Evolutionary conservation across 2,113 vertebrate species (phyloP), one percentile per base, ranked within the genome.

Genomic region (Callithrix jacchus): DNA sequence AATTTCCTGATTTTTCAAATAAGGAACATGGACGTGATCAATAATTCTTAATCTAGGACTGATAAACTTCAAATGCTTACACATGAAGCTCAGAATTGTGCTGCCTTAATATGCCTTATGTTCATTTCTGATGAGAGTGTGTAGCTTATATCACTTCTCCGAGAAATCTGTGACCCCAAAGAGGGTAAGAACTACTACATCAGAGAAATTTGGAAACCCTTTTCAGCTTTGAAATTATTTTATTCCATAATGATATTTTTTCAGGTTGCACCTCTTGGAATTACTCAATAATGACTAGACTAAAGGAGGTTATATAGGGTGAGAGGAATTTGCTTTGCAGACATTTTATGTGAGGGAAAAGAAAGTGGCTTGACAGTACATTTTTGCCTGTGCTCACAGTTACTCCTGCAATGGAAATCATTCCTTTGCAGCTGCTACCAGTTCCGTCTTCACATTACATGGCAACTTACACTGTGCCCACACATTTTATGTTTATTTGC

Each of bases 401-500:
- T 11, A 81, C 40, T 94, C 68, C 71, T 92, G 64, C 40, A 49
- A 32, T 20, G 4, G 18, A 87, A 82, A 45, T 89, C 32, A 66
- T 61, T 84, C 58, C 56, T 90, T 77, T 82, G 70, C 52, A 27
- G 23, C 45, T 68, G 32, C 49, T 27, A 21, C n/a, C 58, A 54
- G 27, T 64, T 85, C 32, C 37, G 3, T 21, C 77, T 89, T 85
- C 89, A 61, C 32, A 27, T 73, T 91, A 90, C 47, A 81, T 74
- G 83, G 54, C 40, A 95, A 8, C 37, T 30, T 12, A 21, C 27
- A 1, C 73, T 58, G 11, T 93, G 90, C 80, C 90, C 84, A 88
- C 87, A 87, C 3, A 86, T 14, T 37, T 93, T 52, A 88, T 56
- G 40, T 35, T 56, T 97, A 3, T 97, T 98, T 98, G 94, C 88